Percentiles rank a stretch among this genome's conserved stretches.
These are phyloP conservation scores for Sialia sialis DNA, from an alignment of 2,113 vertebrate genomes.

Conservation along the genomic window DNA sequence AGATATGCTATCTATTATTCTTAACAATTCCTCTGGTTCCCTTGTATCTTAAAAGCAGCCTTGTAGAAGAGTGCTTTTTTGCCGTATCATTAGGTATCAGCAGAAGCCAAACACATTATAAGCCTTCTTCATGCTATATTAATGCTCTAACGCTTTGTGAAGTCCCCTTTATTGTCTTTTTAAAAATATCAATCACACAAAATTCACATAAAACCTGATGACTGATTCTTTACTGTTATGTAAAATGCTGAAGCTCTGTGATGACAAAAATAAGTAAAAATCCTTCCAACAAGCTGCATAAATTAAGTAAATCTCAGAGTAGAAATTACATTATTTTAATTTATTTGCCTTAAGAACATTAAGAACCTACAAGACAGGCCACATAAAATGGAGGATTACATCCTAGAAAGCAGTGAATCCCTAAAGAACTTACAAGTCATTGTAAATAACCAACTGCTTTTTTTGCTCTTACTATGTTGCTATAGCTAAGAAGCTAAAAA, in stretches of 20 bases:
- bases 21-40: constrained; percentile 25
- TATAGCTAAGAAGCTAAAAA: constrained; percentile 26
- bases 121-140: constrained; percentile 23
- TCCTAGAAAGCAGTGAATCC: constrained; percentile 30
- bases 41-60: constrained; percentile 50
- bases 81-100: constrained; percentile 22
- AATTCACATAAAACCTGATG: neutral
- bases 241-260: neutral
- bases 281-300: neutral
- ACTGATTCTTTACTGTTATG: neutral
- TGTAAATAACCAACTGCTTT: constrained; percentile 38
- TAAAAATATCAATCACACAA: constrained; percentile 12
- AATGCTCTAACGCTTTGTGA: constrained; percentile 33
- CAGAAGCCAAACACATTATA: constrained; percentile 31
- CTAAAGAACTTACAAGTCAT: constrained; percentile 16
- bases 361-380: neutral
- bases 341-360: constrained; percentile 31
- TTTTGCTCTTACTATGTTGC: constrained; percentile 20
- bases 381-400: constrained; percentile 15
- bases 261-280: neutral
- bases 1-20: constrained; percentile 37
- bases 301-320: neutral
- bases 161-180: constrained; percentile 13
- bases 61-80: constrained; percentile 42
- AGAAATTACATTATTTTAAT: constrained; percentile 5